Conservation (phyloP, 2,797 vertebrate genomes). For the Semaprochilodus insignis region DNA sequence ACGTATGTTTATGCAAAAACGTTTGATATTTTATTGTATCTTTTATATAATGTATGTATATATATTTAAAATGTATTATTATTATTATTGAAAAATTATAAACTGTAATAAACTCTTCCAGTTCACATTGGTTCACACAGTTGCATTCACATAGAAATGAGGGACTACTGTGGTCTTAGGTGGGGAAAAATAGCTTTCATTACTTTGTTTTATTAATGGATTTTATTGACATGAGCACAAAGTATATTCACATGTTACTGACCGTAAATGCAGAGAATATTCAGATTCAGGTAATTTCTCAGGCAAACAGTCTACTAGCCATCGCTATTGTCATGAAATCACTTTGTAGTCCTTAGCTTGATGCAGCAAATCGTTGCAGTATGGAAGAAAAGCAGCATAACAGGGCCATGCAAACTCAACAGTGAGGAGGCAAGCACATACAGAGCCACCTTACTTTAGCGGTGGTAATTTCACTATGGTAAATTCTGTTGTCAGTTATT, state of each 20-base stretch:
- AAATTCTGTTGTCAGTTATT: too few relatives aligned
- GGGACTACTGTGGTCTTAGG: neutral
- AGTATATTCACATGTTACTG: slow-evolving; percentile 51
- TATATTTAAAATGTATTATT: too few relatives aligned
- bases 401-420: slow-evolving; percentile 73
- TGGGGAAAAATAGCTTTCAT: neutral
- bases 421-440: slow-evolving; percentile 14
- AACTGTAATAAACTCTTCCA: too few relatives aligned
- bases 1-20: too few relatives aligned
- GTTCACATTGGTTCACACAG: neutral
- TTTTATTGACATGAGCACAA: slow-evolving; percentile 50
- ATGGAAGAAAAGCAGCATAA: slow-evolving; percentile 63
- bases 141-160: neutral
- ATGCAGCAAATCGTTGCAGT: slow-evolving; percentile 42
- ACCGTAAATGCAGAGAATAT: slow-evolving; percentile 38
- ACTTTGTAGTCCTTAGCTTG: neutral
- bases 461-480: neutral
- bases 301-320: slow-evolving; percentile 38
- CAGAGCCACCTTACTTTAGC: slow-evolving; percentile 12
- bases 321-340: neutral
- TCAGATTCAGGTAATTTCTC: slow-evolving; percentile 35
- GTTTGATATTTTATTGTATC: too few relatives aligned
- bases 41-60: too few relatives aligned
- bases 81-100: too few relatives aligned
- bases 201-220: slow-evolving; percentile 44